Evolutionary conservation across 2,797 vertebrate genomes (phyloP), one percentile per base, ranked within the genome.

Genomic region (Smutsia temminckii): DNA sequence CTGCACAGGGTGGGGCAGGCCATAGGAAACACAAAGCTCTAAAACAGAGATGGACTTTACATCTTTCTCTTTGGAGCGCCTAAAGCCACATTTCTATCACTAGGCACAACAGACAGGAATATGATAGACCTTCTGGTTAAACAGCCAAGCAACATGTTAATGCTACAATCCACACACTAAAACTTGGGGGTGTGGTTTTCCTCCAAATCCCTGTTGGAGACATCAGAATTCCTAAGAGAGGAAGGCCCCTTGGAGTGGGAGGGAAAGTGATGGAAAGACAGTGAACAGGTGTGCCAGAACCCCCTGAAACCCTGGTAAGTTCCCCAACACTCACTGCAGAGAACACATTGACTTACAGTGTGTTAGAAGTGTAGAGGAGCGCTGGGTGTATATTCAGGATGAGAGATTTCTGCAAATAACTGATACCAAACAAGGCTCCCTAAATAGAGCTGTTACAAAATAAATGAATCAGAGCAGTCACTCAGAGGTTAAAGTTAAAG

Each of bases 401-500:
- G 74, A 85, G 25, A 66, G 66, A 93, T 89, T 84, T 86, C 88
- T 89, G 59, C 64, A 89, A 89, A 93, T 74, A 72, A 87, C 68
- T 53, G 69, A 93, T 25, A 68, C 57, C 23, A 71, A 95, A 95
- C 55, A 64, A 83, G 78, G 29, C 85, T 85, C 55, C 94, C 83
- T 80, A 91, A 91, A 97, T 95, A 95, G 95, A 97, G 96, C 89
- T 97, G 95, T 97, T 96, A 81, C 18, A 63, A 87, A 95, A 78
- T 59, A 91, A 95, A 81, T 46, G 89, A 94, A 91, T 96, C 51
- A 2, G 46, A 93, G 92, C 91, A 96, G 96, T 49, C 92, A 97
- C 91, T 96, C 95, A 96, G 89, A 97, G 96, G 95, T 96, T 97
- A 97, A 97, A 81, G 69, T 53, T 37, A 96, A 95, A 93, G 88